A percentile compares a stretch with the other conserved stretches of the same genome.
Evolutionary conservation across 2,888 invertebrate genomes (phyloP).

Genomic region (Tenodera sinensis): DNA sequence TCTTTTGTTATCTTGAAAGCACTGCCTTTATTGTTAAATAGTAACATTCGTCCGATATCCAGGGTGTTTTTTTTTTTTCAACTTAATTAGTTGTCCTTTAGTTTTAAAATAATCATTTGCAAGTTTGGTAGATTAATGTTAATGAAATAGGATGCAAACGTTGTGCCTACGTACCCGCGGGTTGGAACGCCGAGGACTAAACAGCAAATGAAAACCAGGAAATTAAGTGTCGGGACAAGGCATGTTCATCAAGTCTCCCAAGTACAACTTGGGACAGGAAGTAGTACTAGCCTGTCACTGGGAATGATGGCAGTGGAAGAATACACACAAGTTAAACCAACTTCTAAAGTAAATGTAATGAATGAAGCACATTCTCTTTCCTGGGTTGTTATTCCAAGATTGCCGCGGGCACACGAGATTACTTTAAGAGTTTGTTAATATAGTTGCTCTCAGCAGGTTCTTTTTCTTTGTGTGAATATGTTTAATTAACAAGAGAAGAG

Average conservation of each 20-base stretch:
- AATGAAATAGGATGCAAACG: not conserved
- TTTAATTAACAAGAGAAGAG: not conserved
- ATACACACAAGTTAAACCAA: not conserved
- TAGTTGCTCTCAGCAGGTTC: not conserved
- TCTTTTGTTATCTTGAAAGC: too few species aligned
- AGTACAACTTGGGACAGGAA: not conserved
- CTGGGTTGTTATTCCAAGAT: not conserved
- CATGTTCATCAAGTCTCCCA: not conserved
- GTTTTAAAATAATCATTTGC: not conserved
- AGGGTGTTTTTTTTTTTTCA: too few species aligned
- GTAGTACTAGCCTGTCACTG: not conserved
- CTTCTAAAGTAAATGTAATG: not conserved
- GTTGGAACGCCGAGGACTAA: not conserved
- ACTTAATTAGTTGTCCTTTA: not conserved
- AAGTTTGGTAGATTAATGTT: not conserved
- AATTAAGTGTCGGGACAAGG: not conserved
- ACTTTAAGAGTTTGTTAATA: not conserved
- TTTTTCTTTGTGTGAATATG: not conserved
- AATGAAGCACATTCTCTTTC: not conserved
- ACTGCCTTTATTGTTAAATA: too few species aligned
- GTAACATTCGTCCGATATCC: too few species aligned
- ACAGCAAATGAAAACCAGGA: not conserved
- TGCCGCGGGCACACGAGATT: not conserved
- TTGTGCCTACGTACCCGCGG: not conserved
- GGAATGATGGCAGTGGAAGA: not conserved